A percentile compares a stretch with the other conserved stretches of the same genome.
These are phyloP conservation scores for Reinhardtius hippoglossoides DNA, from an alignment of 2,113 vertebrate genomes.

Conservation along the genomic window DNA sequence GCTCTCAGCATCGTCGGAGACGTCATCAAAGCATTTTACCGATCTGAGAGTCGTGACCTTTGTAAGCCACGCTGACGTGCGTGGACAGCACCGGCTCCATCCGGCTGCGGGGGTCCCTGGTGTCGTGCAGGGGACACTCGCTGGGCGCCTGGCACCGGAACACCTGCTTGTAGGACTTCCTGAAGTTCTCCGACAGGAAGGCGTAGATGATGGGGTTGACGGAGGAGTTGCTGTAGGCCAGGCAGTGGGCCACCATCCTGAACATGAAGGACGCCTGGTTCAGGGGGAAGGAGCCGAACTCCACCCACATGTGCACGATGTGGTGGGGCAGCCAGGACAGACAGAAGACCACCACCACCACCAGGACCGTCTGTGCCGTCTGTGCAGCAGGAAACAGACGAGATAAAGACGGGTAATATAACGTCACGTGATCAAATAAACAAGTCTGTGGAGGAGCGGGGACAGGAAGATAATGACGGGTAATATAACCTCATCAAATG, in stretches of 20 bases:
- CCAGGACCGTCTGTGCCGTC: conserved; percentile 95
- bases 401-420: not conserved
- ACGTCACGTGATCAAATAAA: conserved; percentile 4
- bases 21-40: conserved; percentile 55
- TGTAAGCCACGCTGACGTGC: conserved; percentile 82
- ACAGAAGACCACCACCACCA: conserved; percentile 95
- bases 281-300: conserved; percentile 93
- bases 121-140: conserved; percentile 76
- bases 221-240: conserved; percentile 97
- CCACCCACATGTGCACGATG: conserved; percentile 92
- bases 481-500: conserved; percentile 19
- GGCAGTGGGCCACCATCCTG: conserved; percentile 90
- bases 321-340: conserved; percentile 96
- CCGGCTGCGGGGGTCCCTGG: conserved; percentile 82
- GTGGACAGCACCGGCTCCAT: conserved; percentile 86
- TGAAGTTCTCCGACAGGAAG: conserved; percentile 96
- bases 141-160: conserved; percentile 85
- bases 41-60: conserved; percentile 53
- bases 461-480: not conserved
- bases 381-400: conserved; percentile 49
- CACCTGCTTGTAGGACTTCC: conserved; percentile 94
- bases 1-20: not conserved
- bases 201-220: conserved; percentile 97
- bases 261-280: conserved; percentile 94
- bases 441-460: not conserved